Conservation (phyloP, 2,113 vertebrate genomes). For the Nibea coibor region DNA sequence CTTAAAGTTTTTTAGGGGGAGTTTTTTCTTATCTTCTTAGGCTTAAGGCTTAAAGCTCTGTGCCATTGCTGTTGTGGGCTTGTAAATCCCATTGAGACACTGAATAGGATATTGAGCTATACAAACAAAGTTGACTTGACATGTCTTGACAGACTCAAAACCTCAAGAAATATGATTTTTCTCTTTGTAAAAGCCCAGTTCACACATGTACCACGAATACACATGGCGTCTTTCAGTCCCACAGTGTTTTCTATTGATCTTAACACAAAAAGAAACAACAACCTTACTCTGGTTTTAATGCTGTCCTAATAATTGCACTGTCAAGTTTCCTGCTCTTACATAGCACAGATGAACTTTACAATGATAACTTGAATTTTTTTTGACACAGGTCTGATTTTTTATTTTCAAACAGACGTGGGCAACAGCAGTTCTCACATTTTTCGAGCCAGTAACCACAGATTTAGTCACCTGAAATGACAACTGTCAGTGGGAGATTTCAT, state of each 20-base stretch:
- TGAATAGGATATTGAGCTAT: slow-evolving; percentile 21
- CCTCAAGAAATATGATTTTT: slow-evolving; percentile 29
- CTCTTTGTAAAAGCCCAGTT: slow-evolving; percentile 36
- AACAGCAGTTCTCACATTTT: background rate
- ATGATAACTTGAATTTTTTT: background rate
- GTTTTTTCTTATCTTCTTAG: slow-evolving; percentile 12
- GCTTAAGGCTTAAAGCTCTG: slow-evolving; percentile 24
- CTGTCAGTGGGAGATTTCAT: background rate
- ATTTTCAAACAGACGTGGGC: background rate
- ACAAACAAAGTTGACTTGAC: slow-evolving; percentile 53
- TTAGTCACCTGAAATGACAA: background rate
- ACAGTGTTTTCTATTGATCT: slow-evolving; percentile 32
- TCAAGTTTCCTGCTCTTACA: background rate
- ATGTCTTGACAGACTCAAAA: slow-evolving; percentile 47
- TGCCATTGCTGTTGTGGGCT: slow-evolving; percentile 9
- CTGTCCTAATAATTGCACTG: background rate
- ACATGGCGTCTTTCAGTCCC: slow-evolving; percentile 7
- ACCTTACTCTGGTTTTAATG: background rate
- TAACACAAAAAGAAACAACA: slow-evolving; percentile 4
- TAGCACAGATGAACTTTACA: background rate
- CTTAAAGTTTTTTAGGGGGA: background rate
- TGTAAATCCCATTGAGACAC: slow-evolving; percentile 29
- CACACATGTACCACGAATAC: slow-evolving; percentile 38
- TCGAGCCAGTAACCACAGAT: too few relatives aligned
- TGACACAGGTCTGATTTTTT: too few relatives aligned